Base-by-base conservation (phyloP, 2,797 vertebrate genomes). In the Gymnoscopelus microlampas region DNA sequence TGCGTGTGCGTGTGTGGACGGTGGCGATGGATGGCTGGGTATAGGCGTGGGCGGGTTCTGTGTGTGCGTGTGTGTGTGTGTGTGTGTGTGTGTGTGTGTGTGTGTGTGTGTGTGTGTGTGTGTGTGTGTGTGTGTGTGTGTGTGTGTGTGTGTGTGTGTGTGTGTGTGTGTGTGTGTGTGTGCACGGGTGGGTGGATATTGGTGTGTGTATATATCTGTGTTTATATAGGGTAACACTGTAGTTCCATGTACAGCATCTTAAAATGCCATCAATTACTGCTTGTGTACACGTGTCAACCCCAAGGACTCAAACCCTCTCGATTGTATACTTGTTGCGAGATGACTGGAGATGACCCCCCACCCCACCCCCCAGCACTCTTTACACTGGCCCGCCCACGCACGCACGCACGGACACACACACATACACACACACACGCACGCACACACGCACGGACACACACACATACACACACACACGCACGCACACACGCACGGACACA, bases 201-300 rank as follows among this genome's bases (percentile, higher is more conserved):
- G 19, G 23, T 69, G 67, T 78, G 62, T 72, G 74, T 53, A 4
- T 66, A 62, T 69, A 64, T 88, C 75, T 88, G 78, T 80, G 89
- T 77, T 79, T 84, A 70, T 80, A 67, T 88, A 73, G 69, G 77
- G 78, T 68, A 67, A 62, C 64, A 44, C 35, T 65, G 63, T 49
- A 70, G 70, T 76, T 78, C 74, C 71, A 58, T 77, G 68, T 76
- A 71, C 56, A 35, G 58, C 71, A 70, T 53, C 64, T 74, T 81
- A 63, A 79, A 80, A 77, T 49, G 67, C 76, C 48, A 85, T 89
- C 78, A 86, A 73, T 88, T 83, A 79, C 75, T 70, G 77, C 75
- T 60, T 77, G 76, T 83, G 83, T 84, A 79, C 77, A 85, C 53
- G 14, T 11, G 64, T 86, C 83, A 73, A 15, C 47, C 56, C 51